phyloP scores from a whole-genome alignment of 1,140 invertebrate species.

The Acromyrmex heyeri region DNA sequence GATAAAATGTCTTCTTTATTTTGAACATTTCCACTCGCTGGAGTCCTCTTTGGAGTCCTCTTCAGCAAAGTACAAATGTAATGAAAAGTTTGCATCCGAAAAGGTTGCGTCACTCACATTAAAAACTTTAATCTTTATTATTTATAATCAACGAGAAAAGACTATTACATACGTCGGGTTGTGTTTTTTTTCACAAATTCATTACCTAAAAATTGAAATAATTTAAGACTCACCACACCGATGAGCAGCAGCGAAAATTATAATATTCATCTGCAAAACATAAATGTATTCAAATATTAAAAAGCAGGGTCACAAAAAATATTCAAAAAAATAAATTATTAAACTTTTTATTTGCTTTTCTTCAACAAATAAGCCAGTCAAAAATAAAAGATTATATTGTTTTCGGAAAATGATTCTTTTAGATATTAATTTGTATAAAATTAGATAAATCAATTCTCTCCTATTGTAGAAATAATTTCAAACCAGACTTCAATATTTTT shows the following conservation, averaged over 20 bases:
- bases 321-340: neutral
- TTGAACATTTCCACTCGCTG: too few relatives aligned
- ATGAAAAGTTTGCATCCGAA: too few relatives aligned
- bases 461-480: too few relatives aligned
- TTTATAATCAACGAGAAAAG: neutral
- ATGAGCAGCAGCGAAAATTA: neutral
- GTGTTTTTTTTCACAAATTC: neutral
- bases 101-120: too few relatives aligned
- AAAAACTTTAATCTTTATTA: too few relatives aligned
- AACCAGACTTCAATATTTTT: too few relatives aligned
- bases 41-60: too few relatives aligned
- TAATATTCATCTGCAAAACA: neutral
- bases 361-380: neutral
- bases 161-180: neutral
- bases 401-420: neutral
- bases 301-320: neutral
- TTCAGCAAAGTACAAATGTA: too few relatives aligned
- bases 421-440: too few relatives aligned
- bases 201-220: neutral
- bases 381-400: neutral
- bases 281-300: neutral
- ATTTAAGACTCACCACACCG: neutral
- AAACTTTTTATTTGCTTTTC: neutral
- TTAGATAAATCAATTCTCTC: too few relatives aligned
- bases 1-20: too few relatives aligned